Conservation (phyloP, 2,797 vertebrate genomes). For the Poecilia picta region DNA sequence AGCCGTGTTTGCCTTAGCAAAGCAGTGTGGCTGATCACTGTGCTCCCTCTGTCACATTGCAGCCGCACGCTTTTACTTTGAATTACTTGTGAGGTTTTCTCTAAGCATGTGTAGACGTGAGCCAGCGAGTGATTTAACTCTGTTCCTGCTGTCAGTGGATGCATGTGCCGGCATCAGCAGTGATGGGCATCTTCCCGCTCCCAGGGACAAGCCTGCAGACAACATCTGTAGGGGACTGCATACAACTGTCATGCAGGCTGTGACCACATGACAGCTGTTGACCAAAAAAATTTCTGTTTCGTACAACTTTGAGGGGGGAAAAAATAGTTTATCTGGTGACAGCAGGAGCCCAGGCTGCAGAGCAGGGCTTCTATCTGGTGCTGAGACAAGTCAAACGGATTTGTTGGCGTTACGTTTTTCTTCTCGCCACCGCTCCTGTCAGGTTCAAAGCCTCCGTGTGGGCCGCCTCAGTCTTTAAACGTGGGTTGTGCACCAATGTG, state of each 20-base stretch:
- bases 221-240: slow-evolving; percentile 4
- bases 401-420: background rate
- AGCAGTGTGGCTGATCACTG: slow-evolving; percentile 2
- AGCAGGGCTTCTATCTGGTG: slow-evolving; percentile 1
- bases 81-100: background rate
- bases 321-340: slow-evolving; percentile 1
- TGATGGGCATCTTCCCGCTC: background rate
- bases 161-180: background rate
- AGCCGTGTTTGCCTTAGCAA: slow-evolving; percentile 5
- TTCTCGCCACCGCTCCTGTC: slow-evolving; percentile 4
- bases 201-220: slow-evolving; percentile 8
- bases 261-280: slow-evolving; percentile 8
- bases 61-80: slow-evolving; percentile 1
- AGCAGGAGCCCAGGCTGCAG: background rate
- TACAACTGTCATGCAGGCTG: background rate
- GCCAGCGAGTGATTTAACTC: slow-evolving; percentile 2
- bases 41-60: slow-evolving; percentile 15
- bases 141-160: background rate
- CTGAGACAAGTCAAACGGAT: slow-evolving; percentile 3
- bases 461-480: slow-evolving; percentile 2
- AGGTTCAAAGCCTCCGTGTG: background rate
- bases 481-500: background rate
- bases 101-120: background rate
- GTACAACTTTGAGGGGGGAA: background rate
- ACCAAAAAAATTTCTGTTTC: slow-evolving; percentile 1